Base-by-base conservation (phyloP, 2,113 vertebrate species). In the Atlantisia rogersi region DNA sequence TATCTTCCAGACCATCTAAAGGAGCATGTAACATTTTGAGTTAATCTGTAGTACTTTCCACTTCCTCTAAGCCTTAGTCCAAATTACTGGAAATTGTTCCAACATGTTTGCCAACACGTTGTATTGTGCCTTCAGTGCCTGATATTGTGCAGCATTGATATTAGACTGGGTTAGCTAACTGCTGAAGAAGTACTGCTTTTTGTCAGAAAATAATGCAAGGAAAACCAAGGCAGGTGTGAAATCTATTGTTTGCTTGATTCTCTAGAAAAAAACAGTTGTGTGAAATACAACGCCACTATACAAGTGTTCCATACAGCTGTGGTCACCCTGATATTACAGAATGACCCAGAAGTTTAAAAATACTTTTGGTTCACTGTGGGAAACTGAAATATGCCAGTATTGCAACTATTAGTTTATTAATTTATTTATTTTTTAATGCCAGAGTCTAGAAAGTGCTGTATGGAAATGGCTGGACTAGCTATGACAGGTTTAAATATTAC, bases 31-130 rank as follows among this genome's bases (percentile, higher is more conserved):
- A 53, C 73, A 86, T 74, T 91, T 79, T 60, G 42, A 86, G n/a
- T 89, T 75, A 40, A 82, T 79, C 53, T 89, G 39, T 37, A 53
- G 70, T 88, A 79, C 65, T 79, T 94, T 88, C 82, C 73, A 73
- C 69, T 93, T 92, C 86, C 94, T 82, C 29, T 55, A 82, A 70
- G 48, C 68, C n/a, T 88, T 68, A 8, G 62, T 77, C 80, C 75
- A 79, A 93, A 85, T 91, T 60, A 79, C 65, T 87, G 77, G 59
- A 95, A 93, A 88, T 69, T 74, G 62, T 93, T 91, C 86, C 88
- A 90, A 24, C 11, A 6, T 2, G 14, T 84, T 91, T 92, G 90
- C 86, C 77, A 92, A 68, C 0, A 9, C 37, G 44, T 56, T 50
- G 32, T 7, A 40, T 29, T 84, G 58, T 69, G 53, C 25, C 44